Percentiles rank a stretch among this genome's conserved stretches.
Evolutionary conservation across 2,113 vertebrate species (phyloP).

Genomic region (Hippocampus barbouri): DNA sequence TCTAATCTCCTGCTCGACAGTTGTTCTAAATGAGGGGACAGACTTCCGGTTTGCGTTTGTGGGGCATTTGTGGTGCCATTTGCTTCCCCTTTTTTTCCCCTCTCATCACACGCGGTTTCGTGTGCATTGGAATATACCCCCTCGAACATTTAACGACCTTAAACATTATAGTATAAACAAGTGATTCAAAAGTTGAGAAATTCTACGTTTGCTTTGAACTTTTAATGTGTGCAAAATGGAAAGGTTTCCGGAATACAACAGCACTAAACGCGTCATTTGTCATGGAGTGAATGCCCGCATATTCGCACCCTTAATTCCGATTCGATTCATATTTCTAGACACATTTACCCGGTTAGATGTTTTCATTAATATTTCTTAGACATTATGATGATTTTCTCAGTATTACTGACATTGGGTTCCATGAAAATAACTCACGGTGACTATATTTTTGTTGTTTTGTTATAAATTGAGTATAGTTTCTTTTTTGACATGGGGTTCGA

Average conservation of each 20-base stretch:
- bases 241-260: not conserved
- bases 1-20: slow-evolving; percentile 37
- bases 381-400: not conserved
- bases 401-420: not conserved
- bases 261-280: not conserved
- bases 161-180: not conserved
- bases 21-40: slow-evolving; percentile 27
- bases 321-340: too few relatives aligned
- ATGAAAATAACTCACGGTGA: too few relatives aligned
- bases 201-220: too few relatives aligned
- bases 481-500: not conserved
- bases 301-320: too few relatives aligned
- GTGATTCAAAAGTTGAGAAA: not conserved
- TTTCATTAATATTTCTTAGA: not conserved
- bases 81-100: slow-evolving; percentile 7
- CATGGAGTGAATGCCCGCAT: not conserved
- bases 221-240: not conserved
- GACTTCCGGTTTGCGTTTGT: slow-evolving; percentile 16
- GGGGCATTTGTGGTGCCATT: slow-evolving; percentile 20
- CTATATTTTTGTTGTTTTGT: too few relatives aligned
- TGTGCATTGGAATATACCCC: too few relatives aligned
- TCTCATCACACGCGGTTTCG: not conserved
- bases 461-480: too few relatives aligned
- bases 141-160: not conserved
- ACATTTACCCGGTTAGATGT: not conserved